Percentiles rank a stretch among this genome's conserved stretches.
phyloP scores from a whole-genome alignment of 1,140 invertebrate species.

The Microplitis demolitor region DNA sequence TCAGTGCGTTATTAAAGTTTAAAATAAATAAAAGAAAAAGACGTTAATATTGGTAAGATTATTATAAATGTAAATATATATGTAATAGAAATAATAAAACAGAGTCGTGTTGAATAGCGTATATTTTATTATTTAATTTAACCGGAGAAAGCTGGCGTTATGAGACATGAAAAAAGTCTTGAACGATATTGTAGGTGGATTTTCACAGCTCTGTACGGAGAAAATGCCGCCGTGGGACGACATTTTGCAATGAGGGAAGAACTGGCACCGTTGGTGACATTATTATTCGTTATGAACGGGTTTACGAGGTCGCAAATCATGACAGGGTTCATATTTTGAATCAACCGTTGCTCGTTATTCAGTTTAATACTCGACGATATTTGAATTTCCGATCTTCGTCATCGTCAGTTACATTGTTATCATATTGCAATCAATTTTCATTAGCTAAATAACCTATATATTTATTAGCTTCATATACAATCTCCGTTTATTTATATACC shows the following conservation, averaged over 20 bases:
- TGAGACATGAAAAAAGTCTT: conserved; percentile 59
- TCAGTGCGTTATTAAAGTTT: too few species aligned
- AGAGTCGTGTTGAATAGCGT: conserved; percentile 36
- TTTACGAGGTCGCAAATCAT: conserved; percentile 64
- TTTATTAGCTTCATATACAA: too few species aligned
- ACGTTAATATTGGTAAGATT: too few species aligned
- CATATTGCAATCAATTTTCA: conserved; percentile 7
- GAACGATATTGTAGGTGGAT: conserved; percentile 59
- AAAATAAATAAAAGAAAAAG: not conserved
- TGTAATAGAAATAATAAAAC: conserved; percentile 20
- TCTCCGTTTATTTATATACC: too few species aligned
- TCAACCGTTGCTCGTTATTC: conserved; percentile 59
- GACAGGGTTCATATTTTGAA: conserved; percentile 62
- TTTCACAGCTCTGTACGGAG: conserved; percentile 38
- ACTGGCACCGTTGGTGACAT: conserved; percentile 51
- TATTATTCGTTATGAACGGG: conserved; percentile 64
- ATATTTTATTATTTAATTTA: conserved; percentile 64
- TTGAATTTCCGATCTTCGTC: conserved; percentile 59
- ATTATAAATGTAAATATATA: not conserved
- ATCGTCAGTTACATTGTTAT: conserved; percentile 32
- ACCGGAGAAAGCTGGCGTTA: conserved; percentile 45
- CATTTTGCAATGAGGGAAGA: conserved; percentile 8
- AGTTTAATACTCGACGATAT: conserved; percentile 58
- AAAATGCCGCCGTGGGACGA: conserved; percentile 24
- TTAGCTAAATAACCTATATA: not conserved